These are phyloP conservation scores for Epinephelus cyanopodus DNA, from an alignment of 2,113 vertebrate species.

Conservation along the genomic window DNA sequence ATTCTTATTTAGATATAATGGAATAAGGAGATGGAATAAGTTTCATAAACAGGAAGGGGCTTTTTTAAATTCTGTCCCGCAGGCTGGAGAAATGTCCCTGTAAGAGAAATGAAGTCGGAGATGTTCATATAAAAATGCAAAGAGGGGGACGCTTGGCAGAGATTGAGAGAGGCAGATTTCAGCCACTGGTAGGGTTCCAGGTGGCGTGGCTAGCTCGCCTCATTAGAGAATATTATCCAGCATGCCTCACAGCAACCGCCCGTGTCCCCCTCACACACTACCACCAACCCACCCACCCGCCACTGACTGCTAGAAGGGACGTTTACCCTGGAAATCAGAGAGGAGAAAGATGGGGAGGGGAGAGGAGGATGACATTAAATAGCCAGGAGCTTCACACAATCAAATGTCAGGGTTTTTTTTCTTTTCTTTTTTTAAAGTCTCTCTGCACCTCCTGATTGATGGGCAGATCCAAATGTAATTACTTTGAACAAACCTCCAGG, in stretches of 20 bases:
- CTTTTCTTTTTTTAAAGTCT: slow-evolving; percentile 2
- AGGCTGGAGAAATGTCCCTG: slow-evolving; percentile 19
- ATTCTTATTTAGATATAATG: slow-evolving; percentile 38
- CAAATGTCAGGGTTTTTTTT: slow-evolving; percentile 48
- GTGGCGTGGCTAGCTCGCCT: slow-evolving; percentile 68
- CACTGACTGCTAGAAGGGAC: slow-evolving; percentile 58
- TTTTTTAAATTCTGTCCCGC: slow-evolving; percentile 20
- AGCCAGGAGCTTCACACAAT: slow-evolving; percentile 52
- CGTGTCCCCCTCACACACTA: slow-evolving; percentile 22
- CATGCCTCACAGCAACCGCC: slow-evolving; percentile 62
- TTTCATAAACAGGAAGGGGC: slow-evolving; percentile 34
- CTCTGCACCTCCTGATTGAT: slow-evolving; percentile 49
- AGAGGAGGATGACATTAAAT: slow-evolving; percentile 54
- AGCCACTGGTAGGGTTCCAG: slow-evolving; percentile 68
- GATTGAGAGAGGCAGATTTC: slow-evolving; percentile 53
- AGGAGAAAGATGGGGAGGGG: slow-evolving; percentile 9
- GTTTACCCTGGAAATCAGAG: slow-evolving; percentile 59
- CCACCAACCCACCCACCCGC: neutral
- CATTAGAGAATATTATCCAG: slow-evolving; percentile 79
- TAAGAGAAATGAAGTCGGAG: slow-evolving; percentile 43
- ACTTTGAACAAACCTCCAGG: slow-evolving; percentile 61
- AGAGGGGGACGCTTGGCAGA: slow-evolving; percentile 56
- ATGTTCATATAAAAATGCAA: slow-evolving; percentile 58
- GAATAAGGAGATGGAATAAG: slow-evolving; percentile 22
- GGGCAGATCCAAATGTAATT: slow-evolving; percentile 60